These are phyloP conservation scores for Drosophila ercepeae DNA, from an alignment of 1,140 invertebrate genomes.

Conservation along the genomic window DNA sequence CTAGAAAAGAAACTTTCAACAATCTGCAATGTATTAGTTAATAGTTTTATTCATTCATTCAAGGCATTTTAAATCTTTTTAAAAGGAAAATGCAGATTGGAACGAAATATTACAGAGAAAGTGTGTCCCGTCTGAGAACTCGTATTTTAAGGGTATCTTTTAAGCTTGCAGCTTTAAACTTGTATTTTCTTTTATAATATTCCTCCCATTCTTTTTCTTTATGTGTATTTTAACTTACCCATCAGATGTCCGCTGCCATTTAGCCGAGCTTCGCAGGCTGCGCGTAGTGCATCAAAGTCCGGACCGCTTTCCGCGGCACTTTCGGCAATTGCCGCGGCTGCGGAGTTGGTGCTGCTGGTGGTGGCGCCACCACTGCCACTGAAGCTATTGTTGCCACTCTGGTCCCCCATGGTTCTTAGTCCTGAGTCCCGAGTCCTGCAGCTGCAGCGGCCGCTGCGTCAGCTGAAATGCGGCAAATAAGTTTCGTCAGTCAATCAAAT, in stretches of 20 bases:
- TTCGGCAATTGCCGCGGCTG: conserved; percentile 37
- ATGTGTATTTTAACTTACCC: conserved; percentile 25
- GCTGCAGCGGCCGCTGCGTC: conserved; percentile 23
- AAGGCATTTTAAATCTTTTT: no score
- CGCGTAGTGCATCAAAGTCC: conserved; percentile 61
- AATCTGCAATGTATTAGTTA: no score
- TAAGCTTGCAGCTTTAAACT: no score
- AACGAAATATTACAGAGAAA: no score
- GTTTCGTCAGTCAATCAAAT: conserved; percentile 48
- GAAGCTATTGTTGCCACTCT: conserved; percentile 21
- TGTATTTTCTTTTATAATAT: background rate
- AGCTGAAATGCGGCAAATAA: conserved; percentile 45
- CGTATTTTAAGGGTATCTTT: no score
- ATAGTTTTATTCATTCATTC: no score
- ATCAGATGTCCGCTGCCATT: conserved; percentile 45
- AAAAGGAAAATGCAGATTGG: no score
- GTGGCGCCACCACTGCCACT: background rate
- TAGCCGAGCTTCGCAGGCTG: conserved; percentile 48
- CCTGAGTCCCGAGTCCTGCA: conserved; percentile 15
- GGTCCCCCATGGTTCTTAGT: conserved; percentile 44
- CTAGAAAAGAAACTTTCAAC: no score
- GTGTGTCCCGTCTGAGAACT: no score
- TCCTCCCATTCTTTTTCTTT: background rate
- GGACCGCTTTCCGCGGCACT: conserved; percentile 57
- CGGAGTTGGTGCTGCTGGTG: conserved; percentile 16